Percentiles rank a stretch among this genome's conserved stretches.
Evolutionary conservation across 53 echinoderm and acorn worm species (phyloP).

Genomic region (Echinarachnius parma): DNA sequence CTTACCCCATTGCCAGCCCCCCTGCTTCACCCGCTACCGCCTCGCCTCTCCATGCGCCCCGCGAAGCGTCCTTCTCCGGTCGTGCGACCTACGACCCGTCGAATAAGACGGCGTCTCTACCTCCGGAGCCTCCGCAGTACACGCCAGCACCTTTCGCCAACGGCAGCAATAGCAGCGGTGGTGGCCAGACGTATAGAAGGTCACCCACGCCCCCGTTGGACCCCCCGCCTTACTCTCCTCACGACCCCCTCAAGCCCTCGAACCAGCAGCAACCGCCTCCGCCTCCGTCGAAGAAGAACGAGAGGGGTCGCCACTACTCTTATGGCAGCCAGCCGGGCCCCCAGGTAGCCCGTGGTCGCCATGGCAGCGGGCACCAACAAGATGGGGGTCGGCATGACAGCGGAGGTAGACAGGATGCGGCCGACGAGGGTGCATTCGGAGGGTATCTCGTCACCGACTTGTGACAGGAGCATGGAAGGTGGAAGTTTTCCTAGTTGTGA

Average conservation of each 20-base stretch:
- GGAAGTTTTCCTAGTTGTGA: too few relatives aligned
- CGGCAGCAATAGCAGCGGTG: neutral
- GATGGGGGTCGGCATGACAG: constrained; percentile 9
- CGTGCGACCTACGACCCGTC: constrained; percentile 43
- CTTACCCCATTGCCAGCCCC: constrained; percentile 65
- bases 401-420: neutral
- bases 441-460: constrained; percentile 30
- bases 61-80: constrained; percentile 39
- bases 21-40: constrained; percentile 56
- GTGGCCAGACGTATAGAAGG: neutral
- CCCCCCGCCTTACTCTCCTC: constrained; percentile 92
- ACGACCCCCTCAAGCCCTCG: constrained; percentile 66
- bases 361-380: constrained; percentile 16
- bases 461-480: constrained; percentile 9
- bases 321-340: constrained; percentile 54
- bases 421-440: constrained; percentile 12
- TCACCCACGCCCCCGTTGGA: constrained; percentile 58
- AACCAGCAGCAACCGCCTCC: constrained; percentile 29
- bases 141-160: constrained; percentile 24
- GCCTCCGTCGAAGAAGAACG: too few relatives aligned
- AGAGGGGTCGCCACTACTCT: constrained; percentile 42
- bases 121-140: constrained; percentile 23
- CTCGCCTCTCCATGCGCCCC: constrained; percentile 12
- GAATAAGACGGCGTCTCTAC: constrained; percentile 25
- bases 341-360: constrained; percentile 26